Percentiles rank a stretch among this genome's conserved stretches.
phyloP scores from a whole-genome alignment of 2,888 invertebrate genomes.

The Torymus tubicola region DNA sequence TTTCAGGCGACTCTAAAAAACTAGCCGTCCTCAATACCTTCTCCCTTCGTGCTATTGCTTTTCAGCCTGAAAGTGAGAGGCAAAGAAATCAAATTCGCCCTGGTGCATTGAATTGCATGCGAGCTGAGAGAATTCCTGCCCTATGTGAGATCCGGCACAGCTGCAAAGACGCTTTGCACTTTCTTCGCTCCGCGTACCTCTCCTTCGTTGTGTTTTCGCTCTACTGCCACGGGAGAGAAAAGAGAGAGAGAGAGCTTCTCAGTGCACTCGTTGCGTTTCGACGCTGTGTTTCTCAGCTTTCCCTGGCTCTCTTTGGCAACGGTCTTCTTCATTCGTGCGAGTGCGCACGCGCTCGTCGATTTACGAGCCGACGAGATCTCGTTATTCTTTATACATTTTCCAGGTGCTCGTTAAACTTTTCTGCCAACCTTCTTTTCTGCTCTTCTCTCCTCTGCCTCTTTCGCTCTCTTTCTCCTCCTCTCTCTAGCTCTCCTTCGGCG shows the following conservation, averaged over 20 bases:
- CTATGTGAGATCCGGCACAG: not conserved
- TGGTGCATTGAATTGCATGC: slow-evolving; percentile 8
- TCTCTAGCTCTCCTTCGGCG: not conserved
- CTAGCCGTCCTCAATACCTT: too few relatives aligned
- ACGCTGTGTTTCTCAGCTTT: not conserved
- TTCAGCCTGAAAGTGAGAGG: too few relatives aligned
- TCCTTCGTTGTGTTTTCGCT: too few relatives aligned
- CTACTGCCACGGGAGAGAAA: too few relatives aligned
- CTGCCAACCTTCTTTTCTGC: slow-evolving; percentile 23
- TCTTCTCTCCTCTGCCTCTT: too few relatives aligned
- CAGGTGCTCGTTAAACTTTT: slow-evolving; percentile 43
- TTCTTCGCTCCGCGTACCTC: not conserved
- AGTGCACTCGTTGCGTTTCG: not conserved
- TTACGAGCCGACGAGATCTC: slow-evolving; percentile 18
- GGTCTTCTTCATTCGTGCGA: not conserved
- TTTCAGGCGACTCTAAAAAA: too few relatives aligned
- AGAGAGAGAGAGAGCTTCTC: too few relatives aligned
- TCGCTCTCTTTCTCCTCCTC: too few relatives aligned
- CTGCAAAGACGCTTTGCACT: slow-evolving; percentile 11
- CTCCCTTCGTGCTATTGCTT: too few relatives aligned
- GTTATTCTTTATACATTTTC: slow-evolving; percentile 42
- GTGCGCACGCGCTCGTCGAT: not conserved
- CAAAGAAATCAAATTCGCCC: slow-evolving; percentile 17
- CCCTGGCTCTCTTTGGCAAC: not conserved
- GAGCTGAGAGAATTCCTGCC: not conserved